Percentiles rank a stretch among this genome's conserved stretches.
Conservation (phyloP, 2,888 invertebrate species). For the Hedychridium roseum region DNA sequence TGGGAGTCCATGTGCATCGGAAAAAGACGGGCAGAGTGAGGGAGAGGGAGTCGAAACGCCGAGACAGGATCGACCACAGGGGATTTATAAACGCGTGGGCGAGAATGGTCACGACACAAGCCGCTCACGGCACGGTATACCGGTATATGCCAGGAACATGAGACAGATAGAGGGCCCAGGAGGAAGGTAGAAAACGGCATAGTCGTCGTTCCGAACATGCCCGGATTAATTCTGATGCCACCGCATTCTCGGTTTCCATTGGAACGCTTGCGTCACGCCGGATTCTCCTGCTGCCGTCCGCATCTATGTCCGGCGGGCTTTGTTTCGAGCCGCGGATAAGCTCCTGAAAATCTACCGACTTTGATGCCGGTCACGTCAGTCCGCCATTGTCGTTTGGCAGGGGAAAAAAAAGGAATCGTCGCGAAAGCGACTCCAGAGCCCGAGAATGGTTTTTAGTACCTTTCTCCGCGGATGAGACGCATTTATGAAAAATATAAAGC, state of each 20-base stretch:
- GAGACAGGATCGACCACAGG: slow-evolving; percentile 17
- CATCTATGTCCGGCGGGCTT: no score
- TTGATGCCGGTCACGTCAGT: no score
- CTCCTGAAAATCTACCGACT: no score
- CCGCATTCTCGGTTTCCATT: slow-evolving; percentile 11
- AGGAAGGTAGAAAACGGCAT: no score
- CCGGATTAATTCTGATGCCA: slow-evolving; percentile 19
- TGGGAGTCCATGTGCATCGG: no score
- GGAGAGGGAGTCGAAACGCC: slow-evolving; percentile 5
- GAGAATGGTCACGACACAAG: slow-evolving; percentile 28
- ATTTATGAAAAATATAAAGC: no score
- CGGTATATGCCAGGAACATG: slow-evolving; percentile 6
- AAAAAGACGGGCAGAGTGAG: slow-evolving; percentile 14
- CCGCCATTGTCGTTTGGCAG: no score
- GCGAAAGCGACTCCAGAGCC: no score
- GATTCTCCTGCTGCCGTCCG: slow-evolving; percentile 10
- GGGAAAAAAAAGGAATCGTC: no score
- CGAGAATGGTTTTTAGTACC: no score
- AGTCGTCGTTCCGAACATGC: slow-evolving; percentile 15
- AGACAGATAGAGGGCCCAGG: slow-evolving; percentile 28
- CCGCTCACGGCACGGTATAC: slow-evolving; percentile 17
- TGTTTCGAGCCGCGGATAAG: no score
- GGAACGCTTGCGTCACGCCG: slow-evolving; percentile 12
- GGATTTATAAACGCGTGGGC: slow-evolving; percentile 36
- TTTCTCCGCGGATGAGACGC: no score